Conservation (phyloP, 2,888 invertebrate genomes). For the Nemotelus nigrinus region DNA sequence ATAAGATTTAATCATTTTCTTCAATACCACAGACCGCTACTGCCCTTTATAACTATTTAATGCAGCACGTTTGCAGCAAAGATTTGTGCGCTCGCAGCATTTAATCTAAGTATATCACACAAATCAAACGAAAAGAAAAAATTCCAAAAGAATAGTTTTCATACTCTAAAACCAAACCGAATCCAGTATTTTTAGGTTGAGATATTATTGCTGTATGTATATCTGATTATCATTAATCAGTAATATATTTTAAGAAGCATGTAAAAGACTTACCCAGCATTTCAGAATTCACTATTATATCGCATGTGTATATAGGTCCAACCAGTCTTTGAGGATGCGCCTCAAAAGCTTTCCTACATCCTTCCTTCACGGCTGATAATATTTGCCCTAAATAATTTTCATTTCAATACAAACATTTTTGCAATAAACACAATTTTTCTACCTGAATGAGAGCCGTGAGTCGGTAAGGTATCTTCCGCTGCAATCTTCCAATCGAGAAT, state of each 20-base stretch:
- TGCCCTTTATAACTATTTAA: too few species aligned
- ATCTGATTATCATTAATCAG: not conserved
- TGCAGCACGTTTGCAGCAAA: too few species aligned
- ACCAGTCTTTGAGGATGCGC: conserved; percentile 90
- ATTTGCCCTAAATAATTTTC: conserved; percentile 77
- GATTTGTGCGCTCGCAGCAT: too few species aligned
- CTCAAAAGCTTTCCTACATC: conserved; percentile 87
- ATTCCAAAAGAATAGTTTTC: too few species aligned
- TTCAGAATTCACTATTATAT: conserved; percentile 85
- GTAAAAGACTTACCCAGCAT: conserved; percentile 78
- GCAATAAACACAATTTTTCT: conserved; percentile 43
- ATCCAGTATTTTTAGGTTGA: too few species aligned
- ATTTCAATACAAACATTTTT: not conserved
- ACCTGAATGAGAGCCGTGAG: conserved; percentile 64
- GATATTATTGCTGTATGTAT: too few species aligned
- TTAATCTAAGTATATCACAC: too few species aligned
- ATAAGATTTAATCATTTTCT: too few species aligned
- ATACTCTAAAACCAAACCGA: too few species aligned
- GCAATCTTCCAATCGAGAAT: conserved; percentile 83
- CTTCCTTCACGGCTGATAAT: conserved; percentile 90
- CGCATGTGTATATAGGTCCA: conserved; percentile 91
- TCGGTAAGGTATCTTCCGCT: conserved; percentile 57
- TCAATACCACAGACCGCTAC: too few species aligned
- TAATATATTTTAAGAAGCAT: too few species aligned
- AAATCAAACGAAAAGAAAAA: too few species aligned